phyloP scores from a whole-genome alignment of 2,113 vertebrate species.

The Indicator maculatus region DNA sequence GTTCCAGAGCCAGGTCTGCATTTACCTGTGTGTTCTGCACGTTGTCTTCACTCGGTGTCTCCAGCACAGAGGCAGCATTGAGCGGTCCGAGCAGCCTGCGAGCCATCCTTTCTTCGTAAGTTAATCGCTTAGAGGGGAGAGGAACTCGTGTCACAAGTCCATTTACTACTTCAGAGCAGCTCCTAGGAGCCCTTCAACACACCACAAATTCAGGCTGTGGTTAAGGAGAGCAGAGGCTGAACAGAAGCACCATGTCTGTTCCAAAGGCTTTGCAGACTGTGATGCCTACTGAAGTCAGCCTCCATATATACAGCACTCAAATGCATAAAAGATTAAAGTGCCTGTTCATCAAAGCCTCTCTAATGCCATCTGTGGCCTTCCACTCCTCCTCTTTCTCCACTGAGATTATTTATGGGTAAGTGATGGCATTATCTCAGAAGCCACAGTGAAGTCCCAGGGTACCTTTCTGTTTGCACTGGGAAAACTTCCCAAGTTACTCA shows the following conservation, averaged over 20 bases:
- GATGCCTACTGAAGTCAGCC: conserved; percentile 50
- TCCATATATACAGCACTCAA: conserved; percentile 61
- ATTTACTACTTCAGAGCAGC: background rate
- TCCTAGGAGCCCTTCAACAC: background rate
- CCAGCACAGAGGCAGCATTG: conserved; percentile 85
- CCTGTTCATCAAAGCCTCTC: conserved; percentile 67
- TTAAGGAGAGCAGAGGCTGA: background rate
- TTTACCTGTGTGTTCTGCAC: conserved; percentile 84
- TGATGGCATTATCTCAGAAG: conserved; percentile 64
- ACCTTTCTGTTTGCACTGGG: conserved; percentile 29
- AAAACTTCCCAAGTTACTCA: conserved; percentile 36
- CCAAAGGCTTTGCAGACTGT: background rate
- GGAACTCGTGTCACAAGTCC: background rate
- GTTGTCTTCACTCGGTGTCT: conserved; percentile 79
- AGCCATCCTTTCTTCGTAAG: conserved; percentile 95
- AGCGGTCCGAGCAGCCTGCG: conserved; percentile 91
- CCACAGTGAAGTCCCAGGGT: conserved; percentile 29
- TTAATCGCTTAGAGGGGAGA: conserved; percentile 79
- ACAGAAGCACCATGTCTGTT: background rate
- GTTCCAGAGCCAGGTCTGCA: background rate
- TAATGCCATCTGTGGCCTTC: conserved; percentile 63
- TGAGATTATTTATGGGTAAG: conserved; percentile 63
- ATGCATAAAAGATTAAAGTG: conserved; percentile 60
- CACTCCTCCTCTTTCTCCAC: conserved; percentile 59
- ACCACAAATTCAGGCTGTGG: background rate